These are phyloP conservation scores for Macrocentrus cingulum DNA, from an alignment of 1,140 invertebrate genomes.

Conservation along the genomic window DNA sequence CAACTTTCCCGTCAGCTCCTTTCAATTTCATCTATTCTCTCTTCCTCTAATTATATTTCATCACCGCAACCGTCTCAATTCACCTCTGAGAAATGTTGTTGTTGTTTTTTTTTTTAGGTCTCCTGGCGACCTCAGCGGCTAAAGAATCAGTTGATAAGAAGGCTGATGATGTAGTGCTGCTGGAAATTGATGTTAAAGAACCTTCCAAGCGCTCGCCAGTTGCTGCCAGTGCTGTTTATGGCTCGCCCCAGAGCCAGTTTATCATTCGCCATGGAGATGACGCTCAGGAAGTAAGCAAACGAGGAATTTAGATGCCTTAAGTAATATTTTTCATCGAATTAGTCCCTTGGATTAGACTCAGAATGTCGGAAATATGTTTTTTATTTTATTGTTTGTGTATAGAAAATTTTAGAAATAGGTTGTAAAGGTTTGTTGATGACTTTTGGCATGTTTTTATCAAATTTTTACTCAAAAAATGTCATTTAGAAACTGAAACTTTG, in stretches of 20 bases:
- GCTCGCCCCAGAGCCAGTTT: slow-evolving; percentile 47
- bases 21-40: too few relatives aligned
- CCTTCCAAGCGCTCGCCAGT: slow-evolving; percentile 53
- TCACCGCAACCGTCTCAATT: not conserved
- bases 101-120: not conserved
- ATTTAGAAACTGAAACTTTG: too few relatives aligned
- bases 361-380: too few relatives aligned
- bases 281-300: slow-evolving; percentile 49
- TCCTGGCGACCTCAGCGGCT: not conserved
- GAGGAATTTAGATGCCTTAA: not conserved
- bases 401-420: too few relatives aligned
- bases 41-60: too few relatives aligned
- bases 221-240: slow-evolving; percentile 46
- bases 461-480: too few relatives aligned
- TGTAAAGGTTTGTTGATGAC: too few relatives aligned
- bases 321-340: not conserved
- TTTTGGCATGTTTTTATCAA: too few relatives aligned
- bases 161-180: slow-evolving; percentile 47
- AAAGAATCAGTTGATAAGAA: slow-evolving; percentile 28
- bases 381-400: too few relatives aligned
- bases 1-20: too few relatives aligned
- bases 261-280: slow-evolving; percentile 52
- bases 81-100: not conserved
- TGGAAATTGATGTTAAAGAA: slow-evolving; percentile 55
- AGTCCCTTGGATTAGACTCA: too few relatives aligned